Evolutionary conservation across 2,113 vertebrate species (phyloP).

Genomic region (Tor tambroides): DNA sequence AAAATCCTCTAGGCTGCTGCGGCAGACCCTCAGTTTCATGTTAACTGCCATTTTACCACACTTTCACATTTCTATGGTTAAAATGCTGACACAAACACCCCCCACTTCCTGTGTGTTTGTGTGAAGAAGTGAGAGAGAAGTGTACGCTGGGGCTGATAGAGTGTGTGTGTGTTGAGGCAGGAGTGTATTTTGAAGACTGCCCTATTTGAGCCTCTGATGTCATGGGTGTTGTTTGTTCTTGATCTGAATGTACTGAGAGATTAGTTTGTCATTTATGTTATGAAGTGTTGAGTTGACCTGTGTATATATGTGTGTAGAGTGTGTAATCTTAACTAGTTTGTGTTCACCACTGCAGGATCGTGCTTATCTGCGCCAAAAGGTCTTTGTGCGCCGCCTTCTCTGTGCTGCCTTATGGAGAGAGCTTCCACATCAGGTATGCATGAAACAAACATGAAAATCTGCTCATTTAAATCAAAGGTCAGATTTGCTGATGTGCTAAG

Average conservation of each 20-base stretch:
- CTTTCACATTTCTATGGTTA: background rate
- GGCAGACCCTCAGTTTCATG: background rate
- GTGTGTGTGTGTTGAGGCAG: background rate
- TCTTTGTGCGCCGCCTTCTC: slow-evolving; percentile 96
- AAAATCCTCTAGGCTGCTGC: background rate
- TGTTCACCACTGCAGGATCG: slow-evolving; percentile 83
- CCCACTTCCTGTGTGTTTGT: slow-evolving; percentile 7
- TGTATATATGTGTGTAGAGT: slow-evolving; percentile 38
- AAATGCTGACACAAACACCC: background rate
- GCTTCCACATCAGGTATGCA: slow-evolving; percentile 84
- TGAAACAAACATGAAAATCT: slow-evolving; percentile 3
- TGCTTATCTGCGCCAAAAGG: slow-evolving; percentile 95
- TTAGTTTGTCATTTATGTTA: background rate
- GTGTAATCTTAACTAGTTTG: slow-evolving; percentile 60
- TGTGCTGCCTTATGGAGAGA: slow-evolving; percentile 93
- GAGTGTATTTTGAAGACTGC: background rate
- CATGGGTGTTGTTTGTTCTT: slow-evolving; percentile 4
- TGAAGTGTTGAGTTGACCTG: background rate
- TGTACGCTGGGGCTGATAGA: background rate
- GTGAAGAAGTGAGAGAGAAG: background rate
- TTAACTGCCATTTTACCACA: slow-evolving; percentile 11
- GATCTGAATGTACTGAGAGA: slow-evolving; percentile 14
- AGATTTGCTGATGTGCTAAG: background rate
- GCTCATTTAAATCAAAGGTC: background rate
- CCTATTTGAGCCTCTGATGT: background rate